Base-by-base conservation (phyloP, 2,888 invertebrate species). In the Coremacera marginata region DNA sequence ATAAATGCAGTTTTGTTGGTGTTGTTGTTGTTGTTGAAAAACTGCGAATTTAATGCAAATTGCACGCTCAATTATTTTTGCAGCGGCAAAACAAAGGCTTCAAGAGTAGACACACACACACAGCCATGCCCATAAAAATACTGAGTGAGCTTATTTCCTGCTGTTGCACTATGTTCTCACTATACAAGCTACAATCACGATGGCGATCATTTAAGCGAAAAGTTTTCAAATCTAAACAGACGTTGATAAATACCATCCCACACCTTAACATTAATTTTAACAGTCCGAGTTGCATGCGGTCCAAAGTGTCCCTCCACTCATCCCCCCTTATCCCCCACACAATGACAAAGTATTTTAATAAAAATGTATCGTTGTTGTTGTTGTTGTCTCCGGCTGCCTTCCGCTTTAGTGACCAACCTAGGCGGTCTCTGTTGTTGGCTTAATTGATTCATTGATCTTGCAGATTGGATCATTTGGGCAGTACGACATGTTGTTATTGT, bases 391-490 rank as follows among this genome's bases (percentile, higher is more conserved):
- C 1, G 9, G 25, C 25, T 27, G 22, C 68, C 52, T 44, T 70
- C 70, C 31, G 27, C 25, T 37, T 16, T 1, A 27, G n/a, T 16
- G 52, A 9, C 31, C 52, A 22, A 31, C 31, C 27, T 16, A 78
- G 82, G 81, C 82, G 81, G 81, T 81, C 80, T 77, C 77, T 79
- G 79, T 81, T 80, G 80, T 81, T 81, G 80, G 71, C 79, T 82
- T 82, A 82, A 82, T 82, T 82, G 82, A 82, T 81, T 82, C 82
- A 81, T 82, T 82, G 82, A 82, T 82, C 82, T 82, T 81, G 82
- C 78, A 79, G 82, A 82, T 82, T 81, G 80, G 79, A 80, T 78
- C 77, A 76, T 80, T 78, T 76, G 77, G 76, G 78, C 78, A 70
- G 72, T 72, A 70, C 65, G 60, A 57, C 68, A 63, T 68, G n/a